Conservation (phyloP, 2,113 vertebrate species). For the Willisornis vidua region DNA sequence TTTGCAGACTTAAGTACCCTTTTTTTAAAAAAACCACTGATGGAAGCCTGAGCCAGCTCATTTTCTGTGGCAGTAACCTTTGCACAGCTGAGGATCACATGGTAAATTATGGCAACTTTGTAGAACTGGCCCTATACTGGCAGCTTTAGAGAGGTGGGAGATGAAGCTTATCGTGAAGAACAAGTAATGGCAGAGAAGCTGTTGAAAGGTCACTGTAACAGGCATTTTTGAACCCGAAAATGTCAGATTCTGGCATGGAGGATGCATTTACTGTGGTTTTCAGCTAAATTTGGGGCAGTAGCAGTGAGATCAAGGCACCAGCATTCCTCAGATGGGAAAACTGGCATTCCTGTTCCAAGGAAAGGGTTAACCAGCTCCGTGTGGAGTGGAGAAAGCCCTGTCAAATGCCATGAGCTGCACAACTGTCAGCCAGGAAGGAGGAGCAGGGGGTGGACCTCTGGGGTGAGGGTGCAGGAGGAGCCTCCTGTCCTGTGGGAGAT, state of each 20-base stretch:
- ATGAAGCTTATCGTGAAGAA: neutral
- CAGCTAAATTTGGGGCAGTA: too few relatives aligned
- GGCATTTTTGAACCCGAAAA: neutral
- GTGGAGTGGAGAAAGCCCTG: neutral
- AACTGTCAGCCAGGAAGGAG: constrained; percentile 26
- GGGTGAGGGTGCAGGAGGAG: neutral
- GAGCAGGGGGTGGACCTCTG: constrained; percentile 53
- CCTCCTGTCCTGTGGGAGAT: neutral
- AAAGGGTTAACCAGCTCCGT: constrained; percentile 37
- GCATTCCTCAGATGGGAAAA: neutral
- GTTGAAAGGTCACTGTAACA: neutral
- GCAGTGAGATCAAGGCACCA: neutral
- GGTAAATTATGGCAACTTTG: neutral
- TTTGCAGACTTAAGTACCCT: neutral
- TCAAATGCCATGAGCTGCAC: neutral
- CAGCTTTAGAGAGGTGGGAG: neutral
- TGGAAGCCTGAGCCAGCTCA: neutral
- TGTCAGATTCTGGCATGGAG: accelerated
- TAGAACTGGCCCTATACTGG: neutral
- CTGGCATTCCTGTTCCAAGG: neutral
- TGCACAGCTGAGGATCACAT: neutral
- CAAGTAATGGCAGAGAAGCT: neutral
- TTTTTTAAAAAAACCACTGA: neutral
- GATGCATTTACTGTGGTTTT: neutral
- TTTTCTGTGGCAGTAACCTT: neutral